These are phyloP conservation scores for Trachelus stipa DNA, from an alignment of 2,888 invertebrate genomes.

Conservation along the genomic window DNA sequence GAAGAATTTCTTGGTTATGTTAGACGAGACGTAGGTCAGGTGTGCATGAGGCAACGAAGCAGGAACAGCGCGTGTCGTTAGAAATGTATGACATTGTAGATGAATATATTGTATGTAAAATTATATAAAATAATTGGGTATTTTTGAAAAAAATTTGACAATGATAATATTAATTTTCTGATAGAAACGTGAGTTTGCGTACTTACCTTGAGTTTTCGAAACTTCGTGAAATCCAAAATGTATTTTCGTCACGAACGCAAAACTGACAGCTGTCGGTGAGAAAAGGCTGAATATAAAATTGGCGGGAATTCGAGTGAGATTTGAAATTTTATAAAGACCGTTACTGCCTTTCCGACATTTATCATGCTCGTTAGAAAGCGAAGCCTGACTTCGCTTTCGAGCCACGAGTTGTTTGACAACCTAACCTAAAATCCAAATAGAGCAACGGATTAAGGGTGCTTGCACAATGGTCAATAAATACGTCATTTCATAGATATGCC, in stretches of 20 bases:
- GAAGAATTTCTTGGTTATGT: not conserved
- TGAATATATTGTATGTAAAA: not conserved
- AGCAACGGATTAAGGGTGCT: not conserved
- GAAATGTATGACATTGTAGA: not conserved
- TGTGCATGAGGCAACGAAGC: not conserved
- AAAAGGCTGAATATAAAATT: no score
- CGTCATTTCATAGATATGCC: not conserved
- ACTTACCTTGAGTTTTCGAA: not conserved
- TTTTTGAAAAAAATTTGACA: not conserved
- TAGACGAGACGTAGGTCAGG: not conserved
- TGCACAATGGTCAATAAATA: not conserved
- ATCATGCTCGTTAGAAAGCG: not conserved
- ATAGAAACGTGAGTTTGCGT: not conserved
- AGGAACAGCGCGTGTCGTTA: not conserved
- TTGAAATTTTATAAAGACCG: not conserved
- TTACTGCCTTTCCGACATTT: not conserved
- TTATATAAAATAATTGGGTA: not conserved
- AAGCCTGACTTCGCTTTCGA: not conserved
- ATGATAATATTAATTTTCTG: no score
- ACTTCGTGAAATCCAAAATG: accelerated
- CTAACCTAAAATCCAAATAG: not conserved
- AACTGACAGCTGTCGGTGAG: no score
- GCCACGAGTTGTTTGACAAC: not conserved
- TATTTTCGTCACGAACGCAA: not conserved
- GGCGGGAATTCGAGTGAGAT: not conserved